Percentiles rank a stretch among this genome's conserved stretches.
Conservation (phyloP, 2,113 vertebrate species). For the Eonycteris spelaea region DNA sequence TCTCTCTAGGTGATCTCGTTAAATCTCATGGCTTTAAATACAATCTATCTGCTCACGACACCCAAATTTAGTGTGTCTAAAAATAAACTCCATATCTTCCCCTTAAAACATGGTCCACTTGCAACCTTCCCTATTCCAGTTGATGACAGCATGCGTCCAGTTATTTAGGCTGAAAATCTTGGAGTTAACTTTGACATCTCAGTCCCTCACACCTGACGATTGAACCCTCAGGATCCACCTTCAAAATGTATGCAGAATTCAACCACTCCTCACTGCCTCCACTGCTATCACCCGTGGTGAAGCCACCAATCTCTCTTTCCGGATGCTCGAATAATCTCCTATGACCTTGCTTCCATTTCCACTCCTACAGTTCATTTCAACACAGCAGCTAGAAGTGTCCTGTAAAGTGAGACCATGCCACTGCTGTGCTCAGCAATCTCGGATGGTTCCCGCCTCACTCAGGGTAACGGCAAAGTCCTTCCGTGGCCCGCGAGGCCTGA, state of each 20-base stretch:
- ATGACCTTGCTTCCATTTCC: background rate
- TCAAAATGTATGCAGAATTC: background rate
- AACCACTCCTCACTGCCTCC: background rate
- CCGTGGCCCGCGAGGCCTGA: fast-evolving
- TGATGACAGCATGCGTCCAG: background rate
- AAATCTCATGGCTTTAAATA: background rate
- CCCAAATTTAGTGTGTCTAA: background rate
- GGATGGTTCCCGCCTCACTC: fast-evolving
- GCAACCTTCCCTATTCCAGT: background rate
- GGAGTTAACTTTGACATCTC: background rate
- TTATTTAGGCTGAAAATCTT: background rate
- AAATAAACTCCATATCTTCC: background rate
- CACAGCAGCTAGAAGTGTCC: background rate
- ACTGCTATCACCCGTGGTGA: too few relatives aligned
- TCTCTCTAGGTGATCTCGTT: background rate
- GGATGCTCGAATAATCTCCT: background rate
- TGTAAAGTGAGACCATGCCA: background rate
- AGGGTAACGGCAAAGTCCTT: background rate
- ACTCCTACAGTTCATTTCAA: background rate
- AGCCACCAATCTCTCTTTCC: background rate
- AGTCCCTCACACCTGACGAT: background rate
- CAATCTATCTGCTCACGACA: background rate
- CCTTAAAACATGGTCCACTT: background rate
- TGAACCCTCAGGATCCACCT: background rate
- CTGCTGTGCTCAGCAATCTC: background rate